Evolutionary conservation across 2,797 vertebrate species (phyloP).

Genomic region (Cichlasoma orientale): DNA sequence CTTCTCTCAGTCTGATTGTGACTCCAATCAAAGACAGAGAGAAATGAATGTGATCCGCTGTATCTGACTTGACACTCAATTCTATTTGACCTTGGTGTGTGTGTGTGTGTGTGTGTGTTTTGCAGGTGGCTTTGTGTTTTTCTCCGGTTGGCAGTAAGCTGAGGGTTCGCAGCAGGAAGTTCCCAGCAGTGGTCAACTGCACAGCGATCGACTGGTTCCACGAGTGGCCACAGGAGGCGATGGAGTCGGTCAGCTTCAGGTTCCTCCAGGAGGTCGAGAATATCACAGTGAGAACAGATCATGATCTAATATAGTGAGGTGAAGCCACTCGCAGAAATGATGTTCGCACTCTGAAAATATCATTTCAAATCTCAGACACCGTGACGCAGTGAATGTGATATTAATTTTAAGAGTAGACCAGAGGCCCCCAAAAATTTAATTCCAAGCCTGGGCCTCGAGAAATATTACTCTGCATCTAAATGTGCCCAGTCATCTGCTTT

Average conservation of each 20-base stretch:
- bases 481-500: slow-evolving; percentile 28
- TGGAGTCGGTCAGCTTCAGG: slow-evolving; percentile 91
- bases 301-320: neutral
- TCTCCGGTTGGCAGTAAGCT: slow-evolving; percentile 90
- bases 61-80: slow-evolving; percentile 1
- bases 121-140: slow-evolving; percentile 91
- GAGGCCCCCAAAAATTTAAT: slow-evolving; percentile 24
- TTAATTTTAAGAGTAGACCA: slow-evolving; percentile 37
- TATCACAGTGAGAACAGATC: slow-evolving; percentile 83
- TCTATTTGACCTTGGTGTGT: slow-evolving; percentile 17
- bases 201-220: slow-evolving; percentile 93
- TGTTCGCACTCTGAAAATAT: slow-evolving; percentile 45
- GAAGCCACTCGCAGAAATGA: slow-evolving; percentile 37
- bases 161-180: slow-evolving; percentile 88
- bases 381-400: slow-evolving; percentile 29
- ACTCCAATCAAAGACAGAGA: neutral
- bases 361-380: slow-evolving; percentile 43
- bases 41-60: slow-evolving; percentile 12
- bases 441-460: slow-evolving; percentile 15
- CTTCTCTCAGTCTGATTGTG: neutral
- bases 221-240: slow-evolving; percentile 90
- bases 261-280: slow-evolving; percentile 87
- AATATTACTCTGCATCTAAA: slow-evolving; percentile 14
- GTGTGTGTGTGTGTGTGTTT: neutral
- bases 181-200: slow-evolving; percentile 90